Conservation (phyloP, 2,113 vertebrate genomes). For the Felis chaus region DNA sequence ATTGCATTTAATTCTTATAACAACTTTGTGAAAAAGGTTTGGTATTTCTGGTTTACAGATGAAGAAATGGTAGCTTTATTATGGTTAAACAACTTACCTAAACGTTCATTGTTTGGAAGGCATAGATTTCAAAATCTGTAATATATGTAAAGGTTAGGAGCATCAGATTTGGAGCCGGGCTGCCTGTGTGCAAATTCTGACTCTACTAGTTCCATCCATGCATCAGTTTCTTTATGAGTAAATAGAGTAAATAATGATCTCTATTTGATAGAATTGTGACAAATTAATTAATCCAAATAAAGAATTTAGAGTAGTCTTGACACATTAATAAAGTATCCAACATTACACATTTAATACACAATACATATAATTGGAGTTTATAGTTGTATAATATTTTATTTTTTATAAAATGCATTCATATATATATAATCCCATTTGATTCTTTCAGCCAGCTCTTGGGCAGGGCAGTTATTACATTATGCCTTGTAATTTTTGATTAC, state of each 20-base stretch:
- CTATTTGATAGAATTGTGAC: neutral
- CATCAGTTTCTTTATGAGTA: neutral
- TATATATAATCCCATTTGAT: neutral
- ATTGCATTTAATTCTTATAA: slow-evolving; percentile 3
- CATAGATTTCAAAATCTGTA: neutral
- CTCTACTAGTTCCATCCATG: neutral
- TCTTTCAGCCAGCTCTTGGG: neutral
- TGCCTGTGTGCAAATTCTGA: neutral
- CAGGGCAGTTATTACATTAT: slow-evolving; percentile 10
- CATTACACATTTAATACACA: neutral
- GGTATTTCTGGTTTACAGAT: neutral
- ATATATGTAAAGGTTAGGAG: neutral
- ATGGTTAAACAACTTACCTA: neutral
- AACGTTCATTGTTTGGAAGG: slow-evolving; percentile 10
- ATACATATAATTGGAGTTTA: neutral
- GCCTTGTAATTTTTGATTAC: slow-evolving; percentile 29
- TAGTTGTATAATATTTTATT: neutral
- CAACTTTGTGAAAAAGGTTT: neutral
- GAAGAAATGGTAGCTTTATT: neutral
- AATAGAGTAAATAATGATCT: neutral
- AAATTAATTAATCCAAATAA: slow-evolving; percentile 6
- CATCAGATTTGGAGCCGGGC: neutral
- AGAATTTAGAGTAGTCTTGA: slow-evolving; percentile 22
- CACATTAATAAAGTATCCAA: neutral
- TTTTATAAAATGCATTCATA: neutral